Evolutionary conservation across 2,888 invertebrate genomes (phyloP), one percentile per base, ranked within the genome.

Genomic region (Calameuta pallipes): DNA sequence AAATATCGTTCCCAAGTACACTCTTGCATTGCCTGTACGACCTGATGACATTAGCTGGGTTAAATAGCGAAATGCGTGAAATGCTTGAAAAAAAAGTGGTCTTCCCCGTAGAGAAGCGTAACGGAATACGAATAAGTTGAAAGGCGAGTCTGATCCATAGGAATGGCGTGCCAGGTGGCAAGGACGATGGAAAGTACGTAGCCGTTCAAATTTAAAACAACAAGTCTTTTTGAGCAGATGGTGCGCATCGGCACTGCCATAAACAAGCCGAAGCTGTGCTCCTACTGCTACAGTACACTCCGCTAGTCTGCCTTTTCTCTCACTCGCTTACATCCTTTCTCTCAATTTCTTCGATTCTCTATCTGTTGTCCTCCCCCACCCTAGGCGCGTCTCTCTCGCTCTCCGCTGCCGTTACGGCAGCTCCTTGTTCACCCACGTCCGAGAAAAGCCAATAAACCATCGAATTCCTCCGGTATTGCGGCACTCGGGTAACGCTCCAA

Each of bases 401-500:
- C 80, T 78, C 34, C 68, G 6, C 70, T 75, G 75, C 73, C 79
- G 41, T 82, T 82, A 81, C 75, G 76, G 69, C 71, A 69, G 56
- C 75, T 82, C 87, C 84, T 86, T 84, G 84, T 86, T 83, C 87
- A 81, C 83, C 87, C 88, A 89, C 89, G 88, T 90, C 88, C 89
- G 85, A 89, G 86, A 82, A 88, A 88, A 90, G 87, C 90, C 90
- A 90, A 90, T 90, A 90, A 90, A 90, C 89, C 89, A 90, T 90
- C 89, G 89, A 90, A 90, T 90, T 90, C 87, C 87, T 86, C 84
- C 87, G 89, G 86, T 89, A 89, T 90, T 86, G 89, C 87, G 81
- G 84, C 37, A 41, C 85, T 85, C 84, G 84, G 85, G 82, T 85
- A 84, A 84, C 83, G 80, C 80, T 82, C 83, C 85, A 86, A 86